Percentiles rank a stretch among this genome's conserved stretches.
These are phyloP conservation scores for Anneissia japonica DNA, from an alignment of 35 echinoderm and acorn worm species.

Conservation along the genomic window DNA sequence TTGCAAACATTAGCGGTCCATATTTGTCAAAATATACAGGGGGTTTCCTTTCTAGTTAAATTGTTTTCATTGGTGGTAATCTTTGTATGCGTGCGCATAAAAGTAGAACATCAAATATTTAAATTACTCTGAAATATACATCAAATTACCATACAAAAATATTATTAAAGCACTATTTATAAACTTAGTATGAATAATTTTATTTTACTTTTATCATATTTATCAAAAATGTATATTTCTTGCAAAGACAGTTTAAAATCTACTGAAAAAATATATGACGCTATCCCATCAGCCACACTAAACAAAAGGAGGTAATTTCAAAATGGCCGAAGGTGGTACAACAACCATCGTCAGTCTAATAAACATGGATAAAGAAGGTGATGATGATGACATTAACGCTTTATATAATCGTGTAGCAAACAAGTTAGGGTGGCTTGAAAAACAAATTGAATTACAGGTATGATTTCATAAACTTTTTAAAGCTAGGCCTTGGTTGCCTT, in stretches of 20 bases:
- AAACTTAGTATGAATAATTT: background rate
- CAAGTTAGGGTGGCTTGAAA: background rate
- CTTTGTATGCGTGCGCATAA: background rate
- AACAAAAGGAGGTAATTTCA: background rate
- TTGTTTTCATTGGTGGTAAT: constrained; percentile 1
- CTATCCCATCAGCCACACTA: background rate
- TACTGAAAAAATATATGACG: background rate
- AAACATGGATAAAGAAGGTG: background rate
- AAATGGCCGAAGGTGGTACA: background rate
- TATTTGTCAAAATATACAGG: background rate
- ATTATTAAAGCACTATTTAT: background rate
- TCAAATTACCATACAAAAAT: background rate
- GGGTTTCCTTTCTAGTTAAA: background rate
- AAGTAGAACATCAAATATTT: background rate
- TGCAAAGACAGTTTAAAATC: background rate
- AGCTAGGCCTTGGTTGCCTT: background rate
- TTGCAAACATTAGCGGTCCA: background rate
- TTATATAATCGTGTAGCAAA: background rate
- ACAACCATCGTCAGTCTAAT: background rate
- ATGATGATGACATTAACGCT: background rate
- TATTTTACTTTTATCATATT: background rate
- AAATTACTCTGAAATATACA: background rate
- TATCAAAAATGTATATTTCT: background rate
- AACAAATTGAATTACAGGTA: background rate
- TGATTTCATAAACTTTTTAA: background rate